A percentile compares a stretch with the other conserved stretches of the same genome.
Evolutionary conservation across 2,888 invertebrate species (phyloP).

Genomic region (Harpalus rubripes): DNA sequence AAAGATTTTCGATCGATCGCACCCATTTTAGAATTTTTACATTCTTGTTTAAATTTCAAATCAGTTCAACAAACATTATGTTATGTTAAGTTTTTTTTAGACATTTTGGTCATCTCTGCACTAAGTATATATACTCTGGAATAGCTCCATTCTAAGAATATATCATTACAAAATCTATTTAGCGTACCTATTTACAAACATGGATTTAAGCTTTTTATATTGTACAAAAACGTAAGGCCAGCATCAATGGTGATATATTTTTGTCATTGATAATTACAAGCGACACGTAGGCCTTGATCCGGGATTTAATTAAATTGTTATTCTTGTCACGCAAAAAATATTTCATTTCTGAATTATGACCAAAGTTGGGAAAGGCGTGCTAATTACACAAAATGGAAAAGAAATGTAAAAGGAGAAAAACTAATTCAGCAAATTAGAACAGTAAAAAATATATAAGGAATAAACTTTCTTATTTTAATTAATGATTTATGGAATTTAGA

Average conservation of each 20-base stretch:
- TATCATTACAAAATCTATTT: constrained; percentile 56
- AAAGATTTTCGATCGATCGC: too few species aligned
- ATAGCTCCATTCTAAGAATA: constrained; percentile 44
- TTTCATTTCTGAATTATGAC: constrained; percentile 35
- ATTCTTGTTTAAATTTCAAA: too few species aligned
- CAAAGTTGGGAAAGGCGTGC: constrained; percentile 15
- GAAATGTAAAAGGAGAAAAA: constrained; percentile 2
- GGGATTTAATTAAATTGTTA: constrained; percentile 48
- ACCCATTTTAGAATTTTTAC: too few species aligned
- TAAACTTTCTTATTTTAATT: background rate
- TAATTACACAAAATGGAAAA: constrained; percentile 7
- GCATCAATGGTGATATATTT: constrained; percentile 55
- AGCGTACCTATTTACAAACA: constrained; percentile 54
- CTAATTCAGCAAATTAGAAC: background rate
- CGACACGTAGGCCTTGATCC: constrained; percentile 51
- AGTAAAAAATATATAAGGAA: background rate
- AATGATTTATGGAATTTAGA: background rate
- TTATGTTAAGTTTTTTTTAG: too few species aligned
- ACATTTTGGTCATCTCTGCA: too few species aligned
- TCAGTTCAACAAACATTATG: too few species aligned
- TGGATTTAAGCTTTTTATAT: constrained; percentile 52
- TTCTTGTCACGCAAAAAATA: constrained; percentile 22
- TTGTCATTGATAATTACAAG: constrained; percentile 48
- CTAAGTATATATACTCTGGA: background rate
- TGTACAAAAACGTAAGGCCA: constrained; percentile 57